phyloP scores from a whole-genome alignment of 2,888 invertebrate genomes.

The Petrophora chlorosata region DNA sequence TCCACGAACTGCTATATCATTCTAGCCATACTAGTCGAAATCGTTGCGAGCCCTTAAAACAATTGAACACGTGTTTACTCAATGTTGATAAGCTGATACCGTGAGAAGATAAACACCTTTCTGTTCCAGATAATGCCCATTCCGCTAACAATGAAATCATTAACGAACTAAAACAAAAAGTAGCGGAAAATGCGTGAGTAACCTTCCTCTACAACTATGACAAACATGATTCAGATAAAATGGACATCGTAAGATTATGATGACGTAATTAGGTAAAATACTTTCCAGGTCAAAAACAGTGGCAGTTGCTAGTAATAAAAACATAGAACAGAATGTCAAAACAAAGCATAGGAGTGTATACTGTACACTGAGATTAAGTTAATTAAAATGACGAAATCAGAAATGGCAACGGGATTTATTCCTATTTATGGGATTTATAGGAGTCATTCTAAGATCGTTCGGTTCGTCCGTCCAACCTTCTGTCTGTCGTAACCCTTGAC shows the following conservation, averaged over 20 bases:
- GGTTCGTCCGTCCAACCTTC: too few relatives aligned
- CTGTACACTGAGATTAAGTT: too few relatives aligned
- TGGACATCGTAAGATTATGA: constrained; percentile 20
- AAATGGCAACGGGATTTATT: too few relatives aligned
- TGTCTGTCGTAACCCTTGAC: too few relatives aligned
- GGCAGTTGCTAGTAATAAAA: background rate
- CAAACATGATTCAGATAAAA: constrained; percentile 31
- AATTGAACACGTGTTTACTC: constrained; percentile 1
- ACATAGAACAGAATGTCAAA: too few relatives aligned
- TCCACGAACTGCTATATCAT: constrained; percentile 12
- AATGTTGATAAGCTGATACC: background rate
- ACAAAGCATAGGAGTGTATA: too few relatives aligned
- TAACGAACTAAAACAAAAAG: constrained; percentile 18
- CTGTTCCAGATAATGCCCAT: constrained; percentile 19
- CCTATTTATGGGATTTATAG: too few relatives aligned
- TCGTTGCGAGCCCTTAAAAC: background rate
- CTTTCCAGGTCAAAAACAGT: constrained; percentile 19
- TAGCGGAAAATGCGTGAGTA: constrained; percentile 32
- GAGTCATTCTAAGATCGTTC: too few relatives aligned
- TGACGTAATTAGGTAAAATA: constrained; percentile 40
- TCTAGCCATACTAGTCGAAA: background rate
- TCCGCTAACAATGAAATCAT: constrained; percentile 26
- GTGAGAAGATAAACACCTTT: constrained; percentile 14
- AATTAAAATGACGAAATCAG: too few relatives aligned
- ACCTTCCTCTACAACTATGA: constrained; percentile 26